phyloP scores from a whole-genome alignment of 2,888 invertebrate genomes.

The Epinotia demarniana region DNA sequence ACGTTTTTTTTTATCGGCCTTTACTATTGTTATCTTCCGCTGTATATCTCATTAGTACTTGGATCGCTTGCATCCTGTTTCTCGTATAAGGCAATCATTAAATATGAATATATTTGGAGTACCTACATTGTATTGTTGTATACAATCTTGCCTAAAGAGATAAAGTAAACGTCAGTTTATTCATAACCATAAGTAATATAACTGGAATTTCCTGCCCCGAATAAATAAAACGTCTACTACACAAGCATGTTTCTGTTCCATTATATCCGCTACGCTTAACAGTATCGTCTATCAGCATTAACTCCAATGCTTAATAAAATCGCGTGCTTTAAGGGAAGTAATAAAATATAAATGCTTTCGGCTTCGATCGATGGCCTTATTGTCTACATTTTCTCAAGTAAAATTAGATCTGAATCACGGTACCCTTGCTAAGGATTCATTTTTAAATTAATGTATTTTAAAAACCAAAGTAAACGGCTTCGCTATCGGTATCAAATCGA shows the following conservation, averaged over 20 bases:
- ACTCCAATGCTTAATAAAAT: slow-evolving; percentile 17
- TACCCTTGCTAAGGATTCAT: neutral
- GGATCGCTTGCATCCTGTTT: too few species aligned
- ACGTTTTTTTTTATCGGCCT: too few species aligned
- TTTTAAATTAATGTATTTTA: neutral
- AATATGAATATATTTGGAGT: too few species aligned
- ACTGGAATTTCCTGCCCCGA: neutral
- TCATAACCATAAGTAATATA: neutral
- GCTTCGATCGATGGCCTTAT: neutral
- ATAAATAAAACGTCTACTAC: neutral
- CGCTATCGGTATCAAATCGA: neutral
- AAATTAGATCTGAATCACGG: neutral
- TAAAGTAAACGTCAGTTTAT: neutral
- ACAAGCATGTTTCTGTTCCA: neutral
- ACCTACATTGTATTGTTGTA: too few species aligned
- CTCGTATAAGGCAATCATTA: too few species aligned
- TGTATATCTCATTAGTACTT: too few species aligned
- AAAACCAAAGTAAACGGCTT: neutral
- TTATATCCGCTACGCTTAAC: slow-evolving; percentile 16
- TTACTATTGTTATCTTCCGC: too few species aligned
- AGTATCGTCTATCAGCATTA: slow-evolving; percentile 14
- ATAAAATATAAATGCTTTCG: slow-evolving; percentile 6
- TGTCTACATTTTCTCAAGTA: neutral
- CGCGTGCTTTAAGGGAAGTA: slow-evolving; percentile 24
- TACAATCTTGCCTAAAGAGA: too few species aligned